Base-by-base conservation (phyloP, 1,140 invertebrate genomes). In the Drosophila oshimai region DNA sequence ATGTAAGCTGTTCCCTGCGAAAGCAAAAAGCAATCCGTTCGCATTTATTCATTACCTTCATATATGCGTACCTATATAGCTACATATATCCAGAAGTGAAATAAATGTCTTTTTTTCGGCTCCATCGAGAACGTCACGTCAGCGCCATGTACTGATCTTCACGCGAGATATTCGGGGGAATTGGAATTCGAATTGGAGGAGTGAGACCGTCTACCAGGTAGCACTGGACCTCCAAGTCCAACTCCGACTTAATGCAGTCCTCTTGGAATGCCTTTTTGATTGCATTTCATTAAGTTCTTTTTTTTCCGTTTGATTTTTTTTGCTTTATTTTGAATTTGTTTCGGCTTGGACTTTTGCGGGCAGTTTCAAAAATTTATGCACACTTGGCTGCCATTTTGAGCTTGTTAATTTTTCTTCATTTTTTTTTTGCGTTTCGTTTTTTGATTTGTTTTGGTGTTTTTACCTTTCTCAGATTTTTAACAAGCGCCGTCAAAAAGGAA, bases 331-430 rank as follows among this genome's bases (percentile, higher is more conserved):
- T 47, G 28, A 57, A 45, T 33, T 71, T 49, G 13, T 68, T 67
- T 74, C 41, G 68, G 60, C 53, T 50, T 65, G 24, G 74, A 55
- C 58, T 62, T 61, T 71, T 78, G 64, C 64, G 50, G 28, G 41
- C 75, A 84, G n/a, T 84, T 86, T 84, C 60, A 84, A 84, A 84
- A 84, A 84, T 84, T 79, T 84, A 84, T 84, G 80, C 80, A 87
- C 81, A 84, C 81, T 84, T 75, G 60, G 76, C 67, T 86, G 75
- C 64, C 80, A 81, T 81, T 84, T 84, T 81, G 51, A 80, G 81
- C 58, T 86, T 84, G 74, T 84, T 84, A 75, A 84, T 87, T 87
- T 86, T 80, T 60, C 29, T 49, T 26, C 29, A 18, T 47, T 42
- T 58, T 39, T 51, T 24, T 18, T 51, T 50, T 74, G 53, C 28